Base-by-base conservation (phyloP, 35 echinoderm and acorn worm species). In the Eucidaris tribuloides region DNA sequence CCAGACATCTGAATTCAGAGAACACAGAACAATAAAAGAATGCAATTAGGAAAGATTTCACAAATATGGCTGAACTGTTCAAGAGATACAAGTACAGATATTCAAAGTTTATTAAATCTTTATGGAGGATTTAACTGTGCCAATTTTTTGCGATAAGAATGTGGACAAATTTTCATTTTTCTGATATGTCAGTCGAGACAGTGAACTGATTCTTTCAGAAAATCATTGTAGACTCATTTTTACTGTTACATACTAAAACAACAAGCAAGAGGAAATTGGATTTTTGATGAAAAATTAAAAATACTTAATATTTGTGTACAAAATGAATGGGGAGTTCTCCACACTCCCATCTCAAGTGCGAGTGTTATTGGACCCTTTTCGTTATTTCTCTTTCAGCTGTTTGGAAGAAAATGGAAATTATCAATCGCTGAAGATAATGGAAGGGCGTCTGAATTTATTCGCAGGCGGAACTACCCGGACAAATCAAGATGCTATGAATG, bases 401-500 rank as follows among this genome's bases (percentile, higher is more conserved):
- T 98, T 93, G 95, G 95, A 37, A 93, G 95, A 49, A 98, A 86
- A 48, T 93, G 90, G 90, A 98, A 92, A n/a, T 86, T 87, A 38
- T 90, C 82, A 22, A 86, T 98, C 23, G 95, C 95, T 34, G 35
- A 83, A 37, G 95, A 98, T 74, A 98, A 98, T 84, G 95, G 95
- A 7, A 89, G 90, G 90, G 87, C 95, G n/a, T 40, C 95, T 63
- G 95, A 98, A 48, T 98, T 89, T 83, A 98, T 98, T 37, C 70
- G 83, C 41, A 89, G 84, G 74, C 92, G 88, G 38, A 66, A 79
- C 42, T 93, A 98, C 57, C 95, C 95, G 35, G 95, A 98, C 68
- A 98, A 98, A 65, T 92, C 95, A 37, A 89, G 83, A 84, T 98
- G 95, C 46, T 98, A 98, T 80, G 95, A 98, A 74, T 98, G 95